A percentile compares a stretch with the other conserved stretches of the same genome.
Conservation (phyloP, 2,113 vertebrate genomes). For the Myodes glareolus region DNA sequence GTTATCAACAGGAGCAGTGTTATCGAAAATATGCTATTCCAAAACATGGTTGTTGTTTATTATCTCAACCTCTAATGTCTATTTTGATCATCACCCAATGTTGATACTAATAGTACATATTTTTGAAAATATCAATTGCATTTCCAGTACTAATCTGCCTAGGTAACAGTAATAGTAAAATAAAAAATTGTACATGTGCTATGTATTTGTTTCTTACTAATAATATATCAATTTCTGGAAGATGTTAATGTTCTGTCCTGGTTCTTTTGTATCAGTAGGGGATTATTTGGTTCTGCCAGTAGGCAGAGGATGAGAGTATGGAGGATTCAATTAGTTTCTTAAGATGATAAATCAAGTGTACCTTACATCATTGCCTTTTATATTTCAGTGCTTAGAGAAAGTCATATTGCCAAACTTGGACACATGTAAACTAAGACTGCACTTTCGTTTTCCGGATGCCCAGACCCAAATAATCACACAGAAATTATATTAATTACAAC, state of each 20-base stretch:
- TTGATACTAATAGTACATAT: neutral
- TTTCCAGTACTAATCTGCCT: neutral
- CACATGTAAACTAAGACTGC: no score
- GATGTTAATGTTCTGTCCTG: neutral
- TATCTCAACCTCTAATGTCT: neutral
- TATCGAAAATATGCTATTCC: neutral
- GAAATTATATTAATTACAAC: no score
- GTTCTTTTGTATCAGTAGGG: neutral
- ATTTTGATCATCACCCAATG: neutral
- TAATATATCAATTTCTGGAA: neutral
- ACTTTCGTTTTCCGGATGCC: no score
- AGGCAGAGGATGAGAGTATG: neutral
- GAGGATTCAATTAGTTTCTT: neutral
- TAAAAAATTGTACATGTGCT: neutral
- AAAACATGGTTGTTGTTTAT: neutral
- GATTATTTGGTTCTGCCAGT: neutral
- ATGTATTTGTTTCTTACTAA: neutral
- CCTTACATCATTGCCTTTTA: neutral
- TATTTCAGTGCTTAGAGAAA: neutral
- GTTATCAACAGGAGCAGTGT: neutral
- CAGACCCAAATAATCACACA: no score
- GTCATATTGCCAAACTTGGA: neutral
- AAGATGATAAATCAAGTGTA: neutral
- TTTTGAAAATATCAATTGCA: neutral
- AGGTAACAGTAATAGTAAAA: neutral